These are phyloP conservation scores for Peromyscus melanophrys DNA, from an alignment of 2,797 vertebrate genomes.

Conservation along the genomic window DNA sequence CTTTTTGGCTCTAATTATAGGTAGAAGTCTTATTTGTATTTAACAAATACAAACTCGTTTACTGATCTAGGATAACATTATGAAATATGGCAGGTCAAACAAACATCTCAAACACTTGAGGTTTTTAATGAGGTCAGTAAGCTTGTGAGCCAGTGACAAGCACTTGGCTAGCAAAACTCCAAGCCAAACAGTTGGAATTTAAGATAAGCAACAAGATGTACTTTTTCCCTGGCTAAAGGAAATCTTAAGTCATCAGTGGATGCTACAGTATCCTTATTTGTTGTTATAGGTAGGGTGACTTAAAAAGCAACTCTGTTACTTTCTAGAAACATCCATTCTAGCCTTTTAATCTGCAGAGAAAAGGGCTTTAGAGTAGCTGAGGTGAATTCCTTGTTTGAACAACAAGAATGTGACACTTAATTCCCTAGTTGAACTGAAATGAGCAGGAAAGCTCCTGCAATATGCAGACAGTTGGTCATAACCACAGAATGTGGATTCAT, in stretches of 20 bases:
- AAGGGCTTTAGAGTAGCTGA: constrained; percentile 4
- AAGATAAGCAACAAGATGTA: not conserved
- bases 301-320: constrained; percentile 61
- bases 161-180: not conserved
- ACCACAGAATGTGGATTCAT: not conserved
- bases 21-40: constrained; percentile 31
- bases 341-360: not conserved
- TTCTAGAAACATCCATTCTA: constrained; percentile 52
- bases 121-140: constrained; percentile 48
- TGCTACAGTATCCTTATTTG: not conserved
- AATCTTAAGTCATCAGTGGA: not conserved
- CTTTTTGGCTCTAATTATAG: not conserved
- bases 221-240: not conserved
- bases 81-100: not conserved
- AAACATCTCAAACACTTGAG: constrained; percentile 41
- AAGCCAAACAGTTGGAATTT: constrained; percentile 14
- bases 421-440: not conserved
- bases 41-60: constrained; percentile 35
- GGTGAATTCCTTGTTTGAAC: constrained; percentile 43
- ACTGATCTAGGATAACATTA: not conserved
- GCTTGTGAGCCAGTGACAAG: not conserved
- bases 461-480: not conserved
- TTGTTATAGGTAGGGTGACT: not conserved
- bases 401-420: not conserved
- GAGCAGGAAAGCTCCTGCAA: not conserved